These are phyloP conservation scores for Leucopternis melanops DNA, from an alignment of 2,113 vertebrate genomes.

Conservation along the genomic window DNA sequence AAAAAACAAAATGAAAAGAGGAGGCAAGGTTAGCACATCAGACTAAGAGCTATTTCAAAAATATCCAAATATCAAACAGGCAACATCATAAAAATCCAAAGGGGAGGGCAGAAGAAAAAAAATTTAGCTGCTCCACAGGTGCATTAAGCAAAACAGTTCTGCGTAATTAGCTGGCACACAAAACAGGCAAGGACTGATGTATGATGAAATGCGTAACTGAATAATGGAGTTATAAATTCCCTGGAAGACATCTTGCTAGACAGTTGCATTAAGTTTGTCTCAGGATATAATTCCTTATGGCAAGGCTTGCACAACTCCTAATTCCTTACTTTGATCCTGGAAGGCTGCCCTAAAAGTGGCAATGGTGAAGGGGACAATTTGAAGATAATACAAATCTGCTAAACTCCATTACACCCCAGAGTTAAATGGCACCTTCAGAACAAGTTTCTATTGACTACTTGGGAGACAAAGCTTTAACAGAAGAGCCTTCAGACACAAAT, in stretches of 20 bases:
- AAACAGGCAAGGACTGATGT: background rate
- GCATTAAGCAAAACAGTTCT: background rate
- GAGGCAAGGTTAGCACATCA: rapidly evolving
- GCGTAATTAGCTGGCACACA: background rate
- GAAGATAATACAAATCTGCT: background rate
- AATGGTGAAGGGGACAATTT: background rate
- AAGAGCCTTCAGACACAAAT: background rate
- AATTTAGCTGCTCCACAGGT: background rate
- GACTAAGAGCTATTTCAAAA: background rate
- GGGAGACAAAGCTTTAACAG: background rate
- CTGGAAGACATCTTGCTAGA: background rate
- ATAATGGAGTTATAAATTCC: background rate
- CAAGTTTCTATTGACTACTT: background rate
- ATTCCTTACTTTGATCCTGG: background rate
- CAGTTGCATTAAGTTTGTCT: background rate
- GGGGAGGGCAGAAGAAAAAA: background rate
- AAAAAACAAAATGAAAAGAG: background rate
- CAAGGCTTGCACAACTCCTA: background rate
- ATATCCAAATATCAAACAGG: background rate
- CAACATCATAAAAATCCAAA: background rate
- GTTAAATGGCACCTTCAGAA: background rate
- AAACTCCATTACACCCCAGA: background rate
- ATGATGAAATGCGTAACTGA: background rate
- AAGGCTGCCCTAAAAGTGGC: background rate
- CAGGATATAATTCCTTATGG: background rate